Percentiles rank a stretch among this genome's conserved stretches.
Conservation (phyloP, 2,888 invertebrate species). For the Malthinus flaveolus region DNA sequence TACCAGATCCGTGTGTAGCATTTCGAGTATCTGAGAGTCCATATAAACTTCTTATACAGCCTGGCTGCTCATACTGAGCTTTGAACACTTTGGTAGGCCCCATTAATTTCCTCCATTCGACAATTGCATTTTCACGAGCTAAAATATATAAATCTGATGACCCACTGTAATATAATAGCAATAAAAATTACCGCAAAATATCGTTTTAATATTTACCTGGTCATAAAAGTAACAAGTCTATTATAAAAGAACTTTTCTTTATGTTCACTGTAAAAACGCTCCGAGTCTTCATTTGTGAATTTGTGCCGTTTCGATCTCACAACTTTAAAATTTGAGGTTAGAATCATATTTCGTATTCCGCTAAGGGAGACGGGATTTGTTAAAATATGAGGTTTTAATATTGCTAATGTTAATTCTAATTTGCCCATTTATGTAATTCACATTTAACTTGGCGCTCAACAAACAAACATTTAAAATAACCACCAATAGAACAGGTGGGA, state of each 20-base stretch:
- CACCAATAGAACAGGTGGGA: too few relatives aligned
- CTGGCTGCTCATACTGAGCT: slow-evolving; percentile 76
- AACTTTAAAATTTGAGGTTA: slow-evolving; percentile 70
- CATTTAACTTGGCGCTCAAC: background rate
- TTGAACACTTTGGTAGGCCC: slow-evolving; percentile 89
- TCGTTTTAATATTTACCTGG: slow-evolving; percentile 59
- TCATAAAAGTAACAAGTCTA: slow-evolving; percentile 79
- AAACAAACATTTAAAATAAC: too few relatives aligned
- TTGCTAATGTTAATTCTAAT: slow-evolving; percentile 78
- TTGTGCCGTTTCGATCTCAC: slow-evolving; percentile 68
- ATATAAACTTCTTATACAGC: slow-evolving; percentile 78
- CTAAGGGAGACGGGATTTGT: slow-evolving; percentile 73
- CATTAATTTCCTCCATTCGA: slow-evolving; percentile 79
- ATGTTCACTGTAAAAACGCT: slow-evolving; percentile 83
- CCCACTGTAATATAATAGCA: slow-evolving; percentile 66
- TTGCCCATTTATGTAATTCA: slow-evolving; percentile 4
- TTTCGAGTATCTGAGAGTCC: slow-evolving; percentile 94
- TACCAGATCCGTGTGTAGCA: slow-evolving; percentile 92
- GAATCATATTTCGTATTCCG: slow-evolving; percentile 69
- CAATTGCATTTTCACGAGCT: slow-evolving; percentile 74
- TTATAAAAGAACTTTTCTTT: slow-evolving; percentile 81
- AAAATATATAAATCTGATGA: slow-evolving; percentile 80
- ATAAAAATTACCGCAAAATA: slow-evolving; percentile 1
- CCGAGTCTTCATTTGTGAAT: slow-evolving; percentile 66
- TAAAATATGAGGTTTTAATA: slow-evolving; percentile 84